phyloP scores from a whole-genome alignment of 2,113 vertebrate genomes.

The Butastur rufipennis region DNA sequence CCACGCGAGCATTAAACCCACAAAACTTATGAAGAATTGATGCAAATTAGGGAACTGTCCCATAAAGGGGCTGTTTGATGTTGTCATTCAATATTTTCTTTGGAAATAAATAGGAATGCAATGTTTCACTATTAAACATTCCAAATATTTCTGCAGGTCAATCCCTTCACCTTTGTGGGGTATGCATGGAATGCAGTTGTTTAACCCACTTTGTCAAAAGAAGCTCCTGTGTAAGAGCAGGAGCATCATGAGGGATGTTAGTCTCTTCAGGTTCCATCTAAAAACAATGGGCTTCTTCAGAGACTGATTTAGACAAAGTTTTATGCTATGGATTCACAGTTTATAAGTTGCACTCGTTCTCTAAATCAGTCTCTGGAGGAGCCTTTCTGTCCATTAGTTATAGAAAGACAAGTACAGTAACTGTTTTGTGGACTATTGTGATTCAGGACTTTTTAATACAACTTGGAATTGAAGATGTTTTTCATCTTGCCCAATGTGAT shows the following conservation, averaged over 20 bases:
- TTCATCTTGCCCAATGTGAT: not conserved
- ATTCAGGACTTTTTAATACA: not conserved
- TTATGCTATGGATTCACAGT: not conserved
- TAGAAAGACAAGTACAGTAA: not conserved
- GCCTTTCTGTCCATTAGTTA: not conserved
- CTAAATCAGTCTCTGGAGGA: not conserved
- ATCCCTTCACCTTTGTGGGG: not conserved
- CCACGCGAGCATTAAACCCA: not conserved
- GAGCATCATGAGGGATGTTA: not conserved
- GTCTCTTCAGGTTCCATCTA: not conserved
- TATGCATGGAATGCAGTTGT: not conserved
- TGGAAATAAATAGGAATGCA: not conserved
- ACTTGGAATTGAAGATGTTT: not conserved
- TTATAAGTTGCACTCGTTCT: not conserved
- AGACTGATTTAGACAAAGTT: not conserved
- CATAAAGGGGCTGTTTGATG: not conserved
- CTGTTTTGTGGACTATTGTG: not conserved
- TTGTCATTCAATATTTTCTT: not conserved
- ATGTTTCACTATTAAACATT: not conserved
- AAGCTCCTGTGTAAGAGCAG: not conserved
- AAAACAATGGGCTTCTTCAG: not conserved
- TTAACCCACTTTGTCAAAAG: not conserved
- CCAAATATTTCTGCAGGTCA: not conserved
- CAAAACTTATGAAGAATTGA: not conserved
- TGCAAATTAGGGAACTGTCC: not conserved